Base-by-base conservation (phyloP, 1,140 invertebrate genomes). In the Drosophila gunungcola region DNA sequence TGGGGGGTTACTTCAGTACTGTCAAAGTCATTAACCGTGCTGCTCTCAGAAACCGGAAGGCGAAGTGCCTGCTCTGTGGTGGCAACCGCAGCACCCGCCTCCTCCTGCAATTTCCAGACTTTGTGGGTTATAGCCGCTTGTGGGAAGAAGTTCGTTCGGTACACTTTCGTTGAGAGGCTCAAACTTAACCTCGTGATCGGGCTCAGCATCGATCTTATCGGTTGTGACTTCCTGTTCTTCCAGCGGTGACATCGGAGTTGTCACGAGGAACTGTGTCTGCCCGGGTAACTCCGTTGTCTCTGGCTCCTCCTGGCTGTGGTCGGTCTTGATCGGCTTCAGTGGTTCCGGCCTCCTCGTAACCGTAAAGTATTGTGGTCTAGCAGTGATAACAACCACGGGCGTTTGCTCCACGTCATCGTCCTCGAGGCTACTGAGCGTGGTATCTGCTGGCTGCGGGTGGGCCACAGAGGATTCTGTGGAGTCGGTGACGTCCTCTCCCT, bases 271-370 rank as follows among this genome's bases (percentile, higher is more conserved):
- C 21, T 84, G 68, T 6, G 76, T 78, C 21, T 70, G 3, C 11
- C 67, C 61, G 3, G 88, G 88, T 36, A 89, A 13, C 56, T 88
- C 88, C 3, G 88, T 91, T 36, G 88, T 89, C 57, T 88, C 88
- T 1, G 57, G 54, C 42, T 84, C 89, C 13, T 80, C 57, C 1
- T 13, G 12, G 6, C 41, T 42, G n/a, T 56, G 34, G 12, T 86
- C 38, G 6, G 78, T 38, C 13, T 75, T 55, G 2, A 13, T 29
- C 2, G 45, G 34, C 5, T 45, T 36, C 7, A 65, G 46, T n/a
- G 67, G 53, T 11, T 60, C 39, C 7, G 62, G 55, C 25, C 46
- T 41, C n/a, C 38, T 63, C 10, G 79, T 72, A 4, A 70, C 68
- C 4, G 81, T 61, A 62, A 86, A 82, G 38, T 83, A 90, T 25